A percentile compares a stretch with the other conserved stretches of the same genome.
Evolutionary conservation across 2,888 invertebrate species (phyloP).

Genomic region (Saturnia pavonia): DNA sequence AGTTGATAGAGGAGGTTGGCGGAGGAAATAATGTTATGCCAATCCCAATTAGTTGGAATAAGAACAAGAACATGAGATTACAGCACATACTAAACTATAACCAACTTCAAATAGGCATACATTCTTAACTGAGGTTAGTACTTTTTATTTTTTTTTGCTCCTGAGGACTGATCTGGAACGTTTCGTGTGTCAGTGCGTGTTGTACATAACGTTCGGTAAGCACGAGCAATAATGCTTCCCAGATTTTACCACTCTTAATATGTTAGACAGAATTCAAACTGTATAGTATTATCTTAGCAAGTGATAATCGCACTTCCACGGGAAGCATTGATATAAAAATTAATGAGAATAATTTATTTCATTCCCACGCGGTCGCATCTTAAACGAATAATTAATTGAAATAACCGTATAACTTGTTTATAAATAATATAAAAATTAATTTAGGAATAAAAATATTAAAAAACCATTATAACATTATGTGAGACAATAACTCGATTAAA

Average conservation of each 20-base stretch:
- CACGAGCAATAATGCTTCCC: no score
- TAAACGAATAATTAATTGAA: neutral
- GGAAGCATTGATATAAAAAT: conserved; percentile 1
- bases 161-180: no score
- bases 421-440: neutral
- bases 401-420: conserved; percentile 1
- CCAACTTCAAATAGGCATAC: neutral
- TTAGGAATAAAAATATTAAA: neutral
- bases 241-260: no score
- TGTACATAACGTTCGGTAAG: no score
- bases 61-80: neutral
- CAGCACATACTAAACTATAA: neutral
- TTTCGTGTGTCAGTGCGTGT: no score
- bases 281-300: no score
- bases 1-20: no score
- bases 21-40: no score
- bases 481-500: neutral
- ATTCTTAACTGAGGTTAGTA: no score
- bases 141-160: no score
- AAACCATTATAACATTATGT: neutral
- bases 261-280: no score
- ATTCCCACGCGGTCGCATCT: neutral
- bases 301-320: neutral
- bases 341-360: neutral
- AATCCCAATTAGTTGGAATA: no score